Percentiles rank a stretch among this genome's conserved stretches.
Conservation (phyloP, 1,140 invertebrate species). For the Leptonema lineaticorne region DNA sequence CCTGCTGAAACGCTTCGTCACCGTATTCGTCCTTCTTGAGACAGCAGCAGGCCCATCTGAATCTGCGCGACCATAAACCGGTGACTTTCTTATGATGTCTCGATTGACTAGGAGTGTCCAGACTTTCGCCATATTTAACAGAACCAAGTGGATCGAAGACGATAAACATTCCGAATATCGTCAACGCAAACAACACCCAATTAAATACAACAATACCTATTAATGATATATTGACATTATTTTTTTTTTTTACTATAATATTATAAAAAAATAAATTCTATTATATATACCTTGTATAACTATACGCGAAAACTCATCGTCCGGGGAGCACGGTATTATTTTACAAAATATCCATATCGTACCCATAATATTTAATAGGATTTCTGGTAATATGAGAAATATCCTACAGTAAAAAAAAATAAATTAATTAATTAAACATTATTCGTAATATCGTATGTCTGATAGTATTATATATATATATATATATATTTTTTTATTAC, state of each 20-base stretch:
- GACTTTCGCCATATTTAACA: conserved; percentile 60
- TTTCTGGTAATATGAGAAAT: conserved; percentile 71
- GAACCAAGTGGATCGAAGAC: conserved; percentile 81
- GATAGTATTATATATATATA: background rate
- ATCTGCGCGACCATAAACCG: conserved; percentile 69
- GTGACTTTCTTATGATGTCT: conserved; percentile 63
- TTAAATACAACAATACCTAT: conserved; percentile 75
- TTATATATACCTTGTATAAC: conserved; percentile 65
- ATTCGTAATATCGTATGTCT: background rate
- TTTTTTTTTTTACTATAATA: background rate
- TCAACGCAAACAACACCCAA: conserved; percentile 74
- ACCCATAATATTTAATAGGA: conserved; percentile 75
- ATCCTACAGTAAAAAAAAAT: conserved; percentile 56
- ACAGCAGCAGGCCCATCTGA: conserved; percentile 79
- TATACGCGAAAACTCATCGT: conserved; percentile 68
- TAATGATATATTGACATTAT: conserved; percentile 42
- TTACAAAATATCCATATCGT: conserved; percentile 80
- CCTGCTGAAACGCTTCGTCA: conserved; percentile 80
- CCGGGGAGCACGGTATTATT: conserved; percentile 62
- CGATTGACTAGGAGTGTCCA: conserved; percentile 60
- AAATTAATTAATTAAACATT: conserved; percentile 2
- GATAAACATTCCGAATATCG: conserved; percentile 72
- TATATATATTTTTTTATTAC: conserved; percentile 50
- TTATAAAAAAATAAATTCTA: background rate
- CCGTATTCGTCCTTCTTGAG: conserved; percentile 75